Evolutionary conservation across 2,888 invertebrate genomes (phyloP).

Genomic region (Aporophyla nigra): DNA sequence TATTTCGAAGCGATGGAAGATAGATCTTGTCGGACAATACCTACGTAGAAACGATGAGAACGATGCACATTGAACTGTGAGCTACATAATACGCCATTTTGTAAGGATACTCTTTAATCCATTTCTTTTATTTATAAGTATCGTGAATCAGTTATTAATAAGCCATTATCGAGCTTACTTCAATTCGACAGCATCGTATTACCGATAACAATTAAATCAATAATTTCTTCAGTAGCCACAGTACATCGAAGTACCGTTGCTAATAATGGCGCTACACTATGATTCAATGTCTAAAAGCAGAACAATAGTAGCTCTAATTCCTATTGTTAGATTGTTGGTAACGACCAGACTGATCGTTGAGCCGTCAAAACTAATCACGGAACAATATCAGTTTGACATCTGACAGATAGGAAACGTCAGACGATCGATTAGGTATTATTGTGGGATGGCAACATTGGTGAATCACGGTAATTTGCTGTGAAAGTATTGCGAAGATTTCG

Average conservation of each 20-base stretch:
- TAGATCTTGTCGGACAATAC: neutral
- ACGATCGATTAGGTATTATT: conserved; percentile 31
- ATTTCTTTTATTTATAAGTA: neutral
- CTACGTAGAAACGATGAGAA: neutral
- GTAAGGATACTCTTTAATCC: neutral
- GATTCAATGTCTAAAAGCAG: conserved; percentile 48
- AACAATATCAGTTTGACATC: conserved; percentile 56
- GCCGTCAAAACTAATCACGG: conserved; percentile 57
- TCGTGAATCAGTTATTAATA: conserved; percentile 9
- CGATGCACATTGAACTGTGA: neutral
- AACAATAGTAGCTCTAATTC: conserved; percentile 51
- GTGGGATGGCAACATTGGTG: conserved; percentile 34
- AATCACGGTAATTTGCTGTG: conserved; percentile 1
- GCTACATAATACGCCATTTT: neutral
- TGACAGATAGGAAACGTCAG: conserved; percentile 49
- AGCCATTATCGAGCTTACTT: conserved; percentile 10
- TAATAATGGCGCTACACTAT: conserved; percentile 41
- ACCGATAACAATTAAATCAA: conserved; percentile 18
- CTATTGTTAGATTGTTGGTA: conserved; percentile 55
- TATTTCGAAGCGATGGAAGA: neutral
- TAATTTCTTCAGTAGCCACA: conserved; percentile 19
- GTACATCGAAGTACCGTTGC: conserved; percentile 27
- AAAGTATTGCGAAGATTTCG: neutral
- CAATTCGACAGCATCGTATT: conserved; percentile 22
- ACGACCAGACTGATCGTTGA: conserved; percentile 38